Evolutionary conservation across 2,888 invertebrate genomes (phyloP), one percentile per base, ranked within the genome.

Genomic region (Philonicus albiceps): DNA sequence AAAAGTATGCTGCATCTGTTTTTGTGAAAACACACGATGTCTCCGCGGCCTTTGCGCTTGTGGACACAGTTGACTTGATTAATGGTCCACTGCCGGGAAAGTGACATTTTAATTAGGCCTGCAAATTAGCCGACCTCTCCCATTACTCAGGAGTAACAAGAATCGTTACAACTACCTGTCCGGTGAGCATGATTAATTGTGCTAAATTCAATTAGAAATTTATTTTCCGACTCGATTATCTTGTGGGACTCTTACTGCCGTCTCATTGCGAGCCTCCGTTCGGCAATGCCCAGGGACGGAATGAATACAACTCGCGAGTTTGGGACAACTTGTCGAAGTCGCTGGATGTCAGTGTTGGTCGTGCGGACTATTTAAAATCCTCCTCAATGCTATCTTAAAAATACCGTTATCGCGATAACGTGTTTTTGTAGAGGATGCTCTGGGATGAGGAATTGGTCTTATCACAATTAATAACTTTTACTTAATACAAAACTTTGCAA

Each of bases 101-200:
- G 75, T 75, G 75, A 75, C 75, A 75, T 37, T 75, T 75, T 75
- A 75, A 75, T 75, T 75, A 75, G 75, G 22, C 34, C 75, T 75
- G 75, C 75, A 75, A 75, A 75, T 75, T 75, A 37, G 75, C 75
- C 75, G 34, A 75, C 75, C 75, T 37, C 37, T 34, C 75, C 75
- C 37, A 75, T 75, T 75, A 37, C 75, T 34, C 75, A 75, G 75
- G 75, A 75, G 37, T 34, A 75, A 37, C 75, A 37, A 75, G 75
- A 64, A 22, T 27, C 64, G 75, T 37, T 75, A 75, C 75, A 22
- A 75, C 30, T 75, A 75, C 75, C 75, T 75, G 75, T 75, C 75
- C 75, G 19, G 16, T 37, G 75, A 37, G 34, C 75, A 75, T 75
- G 75, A 75, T 75, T 75, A 31, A 75, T 75, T 75, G 64, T 64